Conservation (phyloP, 2,113 vertebrate genomes). For the Bombycilla garrulus region DNA sequence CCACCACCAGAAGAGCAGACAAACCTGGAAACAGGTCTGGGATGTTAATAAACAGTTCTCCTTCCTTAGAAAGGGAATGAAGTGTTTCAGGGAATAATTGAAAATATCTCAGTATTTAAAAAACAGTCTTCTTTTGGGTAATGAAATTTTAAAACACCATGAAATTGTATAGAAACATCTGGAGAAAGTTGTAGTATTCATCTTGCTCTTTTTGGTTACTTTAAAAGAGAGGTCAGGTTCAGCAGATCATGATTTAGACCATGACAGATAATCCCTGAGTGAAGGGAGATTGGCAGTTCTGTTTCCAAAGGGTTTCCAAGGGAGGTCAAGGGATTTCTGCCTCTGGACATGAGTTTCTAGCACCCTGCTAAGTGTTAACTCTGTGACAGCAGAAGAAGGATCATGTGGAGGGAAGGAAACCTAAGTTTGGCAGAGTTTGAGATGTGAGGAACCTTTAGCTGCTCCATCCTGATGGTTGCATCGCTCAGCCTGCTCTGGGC, state of each 20-base stretch:
- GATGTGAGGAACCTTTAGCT: neutral
- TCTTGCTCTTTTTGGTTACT: neutral
- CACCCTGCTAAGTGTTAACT: neutral
- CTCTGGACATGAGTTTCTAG: neutral
- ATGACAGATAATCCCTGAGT: neutral
- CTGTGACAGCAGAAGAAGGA: neutral
- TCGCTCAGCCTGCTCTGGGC: neutral
- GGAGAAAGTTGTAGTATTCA: neutral
- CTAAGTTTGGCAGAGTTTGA: neutral
- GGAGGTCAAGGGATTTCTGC: neutral
- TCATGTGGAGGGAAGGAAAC: fast-evolving
- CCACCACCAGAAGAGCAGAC: slow-evolving; percentile 49
- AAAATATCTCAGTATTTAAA: neutral
- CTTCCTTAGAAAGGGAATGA: neutral
- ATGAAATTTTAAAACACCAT: fast-evolving
- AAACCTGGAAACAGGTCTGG: slow-evolving; percentile 70
- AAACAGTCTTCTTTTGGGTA: neutral
- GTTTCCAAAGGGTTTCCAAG: neutral
- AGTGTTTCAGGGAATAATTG: neutral
- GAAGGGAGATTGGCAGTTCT: neutral
- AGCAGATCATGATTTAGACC: neutral
- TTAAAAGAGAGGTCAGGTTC: neutral
- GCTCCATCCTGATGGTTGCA: neutral
- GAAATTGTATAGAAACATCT: neutral
- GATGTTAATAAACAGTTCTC: neutral